Conservation (phyloP, 2,888 invertebrate genomes). For the Chaetoderma sp. region DNA sequence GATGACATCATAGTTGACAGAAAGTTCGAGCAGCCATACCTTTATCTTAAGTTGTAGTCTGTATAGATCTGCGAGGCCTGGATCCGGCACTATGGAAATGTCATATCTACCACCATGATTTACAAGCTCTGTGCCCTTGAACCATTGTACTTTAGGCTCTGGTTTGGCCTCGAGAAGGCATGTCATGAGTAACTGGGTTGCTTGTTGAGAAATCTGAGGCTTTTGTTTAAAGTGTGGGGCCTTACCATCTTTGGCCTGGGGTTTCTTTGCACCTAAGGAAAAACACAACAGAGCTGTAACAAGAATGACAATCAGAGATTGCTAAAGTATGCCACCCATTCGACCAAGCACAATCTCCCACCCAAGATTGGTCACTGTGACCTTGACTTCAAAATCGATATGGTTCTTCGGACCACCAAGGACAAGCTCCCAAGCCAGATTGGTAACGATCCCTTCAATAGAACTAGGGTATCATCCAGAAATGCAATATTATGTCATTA, state of each 20-base stretch:
- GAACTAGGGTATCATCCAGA: too few relatives aligned
- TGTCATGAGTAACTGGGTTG: constrained; percentile 89
- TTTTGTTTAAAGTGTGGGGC: constrained; percentile 98
- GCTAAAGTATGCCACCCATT: too few relatives aligned
- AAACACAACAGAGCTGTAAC: constrained; percentile 3
- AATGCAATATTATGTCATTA: too few relatives aligned
- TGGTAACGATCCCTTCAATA: too few relatives aligned
- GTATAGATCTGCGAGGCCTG: constrained; percentile 88
- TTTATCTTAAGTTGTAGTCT: constrained; percentile 92
- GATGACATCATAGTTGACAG: too few relatives aligned
- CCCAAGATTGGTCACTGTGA: too few relatives aligned
- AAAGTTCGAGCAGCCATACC: constrained; percentile 51
- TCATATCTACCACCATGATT: constrained; percentile 87
- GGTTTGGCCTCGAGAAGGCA: constrained; percentile 96
- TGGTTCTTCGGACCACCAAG: too few relatives aligned
- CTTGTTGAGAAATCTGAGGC: constrained; percentile 98
- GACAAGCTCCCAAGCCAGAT: too few relatives aligned
- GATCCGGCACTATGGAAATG: constrained; percentile 87
- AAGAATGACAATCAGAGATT: too few relatives aligned
- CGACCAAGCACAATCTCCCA: too few relatives aligned
- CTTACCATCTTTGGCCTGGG: constrained; percentile 57
- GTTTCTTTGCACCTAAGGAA: constrained; percentile 37
- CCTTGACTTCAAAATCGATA: too few relatives aligned
- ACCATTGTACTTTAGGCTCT: constrained; percentile 95
- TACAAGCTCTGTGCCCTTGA: constrained; percentile 78